Conservation (phyloP, 1,140 invertebrate genomes). For the Riptortus pedestris region DNA sequence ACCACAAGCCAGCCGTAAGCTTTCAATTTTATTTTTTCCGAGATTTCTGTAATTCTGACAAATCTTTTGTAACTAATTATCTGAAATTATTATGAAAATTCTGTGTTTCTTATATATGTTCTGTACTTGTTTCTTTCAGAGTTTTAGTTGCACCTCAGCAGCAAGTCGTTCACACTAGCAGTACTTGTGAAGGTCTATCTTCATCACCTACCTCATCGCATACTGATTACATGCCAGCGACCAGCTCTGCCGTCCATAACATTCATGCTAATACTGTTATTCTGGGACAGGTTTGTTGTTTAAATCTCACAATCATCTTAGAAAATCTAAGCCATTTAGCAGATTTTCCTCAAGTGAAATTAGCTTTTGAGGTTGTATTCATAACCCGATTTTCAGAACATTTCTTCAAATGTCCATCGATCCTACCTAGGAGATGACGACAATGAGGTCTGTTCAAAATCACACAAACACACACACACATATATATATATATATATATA, state of each 20-base stretch:
- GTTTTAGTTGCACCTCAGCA: slow-evolving; percentile 52
- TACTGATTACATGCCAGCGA: slow-evolving; percentile 59
- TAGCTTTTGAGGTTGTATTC: too few species aligned
- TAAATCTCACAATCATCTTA: neutral
- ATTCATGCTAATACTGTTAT: slow-evolving; percentile 26
- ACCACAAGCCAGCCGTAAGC: slow-evolving; percentile 35
- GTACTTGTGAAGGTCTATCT: slow-evolving; percentile 43
- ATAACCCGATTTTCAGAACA: too few species aligned
- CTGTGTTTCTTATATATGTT: neutral
- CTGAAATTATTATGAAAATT: neutral
- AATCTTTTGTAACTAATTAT: neutral
- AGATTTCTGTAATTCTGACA: neutral
- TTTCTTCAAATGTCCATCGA: too few species aligned
- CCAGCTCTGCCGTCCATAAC: slow-evolving; percentile 44
- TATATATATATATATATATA: too few species aligned
- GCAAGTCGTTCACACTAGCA: slow-evolving; percentile 43
- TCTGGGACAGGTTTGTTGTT: slow-evolving; percentile 28
- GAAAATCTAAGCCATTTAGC: too few species aligned
- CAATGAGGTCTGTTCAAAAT: too few species aligned
- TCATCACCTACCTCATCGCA: slow-evolving; percentile 49
- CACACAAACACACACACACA: too few species aligned
- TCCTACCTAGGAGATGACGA: too few species aligned
- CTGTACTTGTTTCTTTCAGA: slow-evolving; percentile 35
- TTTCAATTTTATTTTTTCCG: neutral
- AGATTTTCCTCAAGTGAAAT: too few species aligned